Percentiles rank a stretch among this genome's conserved stretches.
Conservation (phyloP, 2,888 invertebrate genomes). For the Nezara viridula region DNA sequence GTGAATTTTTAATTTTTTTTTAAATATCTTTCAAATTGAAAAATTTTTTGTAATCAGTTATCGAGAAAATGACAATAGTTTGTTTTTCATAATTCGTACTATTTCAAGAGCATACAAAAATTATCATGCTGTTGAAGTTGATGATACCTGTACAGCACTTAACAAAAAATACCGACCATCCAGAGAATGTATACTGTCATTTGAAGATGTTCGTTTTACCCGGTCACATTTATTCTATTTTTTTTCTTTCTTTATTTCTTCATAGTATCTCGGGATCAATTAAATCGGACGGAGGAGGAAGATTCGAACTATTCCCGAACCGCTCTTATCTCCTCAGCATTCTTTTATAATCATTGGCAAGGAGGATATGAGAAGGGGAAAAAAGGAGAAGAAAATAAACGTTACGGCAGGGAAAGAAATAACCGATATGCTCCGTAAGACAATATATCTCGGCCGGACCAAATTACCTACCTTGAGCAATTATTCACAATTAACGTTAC, state of each 20-base stretch:
- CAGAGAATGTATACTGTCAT: not conserved
- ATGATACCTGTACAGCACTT: not conserved
- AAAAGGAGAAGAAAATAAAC: constrained; percentile 28
- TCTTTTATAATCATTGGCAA: constrained; percentile 32
- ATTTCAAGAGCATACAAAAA: not conserved
- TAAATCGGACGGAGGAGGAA: constrained; percentile 16
- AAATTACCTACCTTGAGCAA: constrained; percentile 21
- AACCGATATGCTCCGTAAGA: constrained; percentile 12
- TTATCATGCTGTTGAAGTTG: not conserved
- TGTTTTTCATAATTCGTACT: no score
- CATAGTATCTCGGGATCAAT: not conserved
- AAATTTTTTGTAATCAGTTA: no score
- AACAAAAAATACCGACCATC: not conserved
- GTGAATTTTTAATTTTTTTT: no score
- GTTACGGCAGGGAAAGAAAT: not conserved
- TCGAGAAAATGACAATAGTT: no score
- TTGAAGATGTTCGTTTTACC: not conserved
- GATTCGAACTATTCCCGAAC: constrained; percentile 26
- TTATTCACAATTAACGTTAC: constrained; percentile 48
- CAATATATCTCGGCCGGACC: constrained; percentile 40
- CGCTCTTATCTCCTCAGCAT: constrained; percentile 13
- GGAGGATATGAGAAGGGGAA: not conserved
- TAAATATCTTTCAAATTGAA: no score
- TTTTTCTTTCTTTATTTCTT: not conserved
- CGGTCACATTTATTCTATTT: not conserved